phyloP scores from a whole-genome alignment of 2,797 vertebrate genomes.

The Ciconia nigra region DNA sequence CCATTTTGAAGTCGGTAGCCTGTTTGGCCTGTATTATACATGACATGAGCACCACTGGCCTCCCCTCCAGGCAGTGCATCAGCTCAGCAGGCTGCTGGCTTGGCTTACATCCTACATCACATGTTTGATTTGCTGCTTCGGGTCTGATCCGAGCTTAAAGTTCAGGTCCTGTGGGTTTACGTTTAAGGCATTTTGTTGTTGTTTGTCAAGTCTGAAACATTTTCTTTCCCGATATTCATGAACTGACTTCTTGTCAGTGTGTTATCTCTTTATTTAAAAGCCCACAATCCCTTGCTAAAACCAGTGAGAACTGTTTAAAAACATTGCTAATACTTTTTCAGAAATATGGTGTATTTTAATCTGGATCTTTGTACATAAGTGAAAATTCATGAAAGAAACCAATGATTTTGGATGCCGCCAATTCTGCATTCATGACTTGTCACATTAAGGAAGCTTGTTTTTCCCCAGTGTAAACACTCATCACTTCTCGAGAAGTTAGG shows the following conservation, averaged over 20 bases:
- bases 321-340: neutral
- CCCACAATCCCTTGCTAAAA: neutral
- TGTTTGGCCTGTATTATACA: neutral
- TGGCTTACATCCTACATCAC: neutral
- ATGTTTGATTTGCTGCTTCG: neutral
- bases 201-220: neutral
- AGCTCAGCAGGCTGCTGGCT: neutral
- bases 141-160: neutral
- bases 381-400: neutral
- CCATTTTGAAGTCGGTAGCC: neutral
- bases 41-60: neutral
- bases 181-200: neutral
- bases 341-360: neutral
- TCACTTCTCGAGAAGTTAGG: neutral
- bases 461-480: neutral
- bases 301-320: neutral
- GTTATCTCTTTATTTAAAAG: neutral
- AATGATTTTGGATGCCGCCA: neutral
- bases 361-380: neutral
- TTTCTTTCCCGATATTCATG: neutral
- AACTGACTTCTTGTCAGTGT: neutral
- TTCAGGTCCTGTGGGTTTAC: slow-evolving; percentile 1
- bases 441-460: neutral
- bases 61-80: neutral
- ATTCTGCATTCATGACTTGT: neutral